Conservation (phyloP, 2,888 invertebrate genomes). For the Deilephila elpenor region DNA sequence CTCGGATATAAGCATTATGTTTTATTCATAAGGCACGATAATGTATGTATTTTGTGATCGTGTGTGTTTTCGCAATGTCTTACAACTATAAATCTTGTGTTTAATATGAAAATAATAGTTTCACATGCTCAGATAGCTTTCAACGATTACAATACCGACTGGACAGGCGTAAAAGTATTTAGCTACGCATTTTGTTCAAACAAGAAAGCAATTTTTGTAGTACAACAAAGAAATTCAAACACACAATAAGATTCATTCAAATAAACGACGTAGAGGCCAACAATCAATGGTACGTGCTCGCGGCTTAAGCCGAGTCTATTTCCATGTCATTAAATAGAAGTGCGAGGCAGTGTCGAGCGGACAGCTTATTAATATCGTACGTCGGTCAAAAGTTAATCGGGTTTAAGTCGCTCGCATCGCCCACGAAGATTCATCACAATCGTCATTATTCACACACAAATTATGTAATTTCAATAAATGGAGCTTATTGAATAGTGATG, state of each 20-base stretch:
- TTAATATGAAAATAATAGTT: constrained; percentile 38
- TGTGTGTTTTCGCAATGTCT: constrained; percentile 52
- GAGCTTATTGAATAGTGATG: constrained; percentile 84
- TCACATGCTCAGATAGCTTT: constrained; percentile 14
- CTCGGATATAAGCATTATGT: constrained; percentile 53
- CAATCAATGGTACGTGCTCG: constrained; percentile 55
- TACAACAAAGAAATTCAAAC: constrained; percentile 44
- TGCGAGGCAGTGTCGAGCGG: constrained; percentile 59
- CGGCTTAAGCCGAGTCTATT: constrained; percentile 60
- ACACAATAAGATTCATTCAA: constrained; percentile 55
- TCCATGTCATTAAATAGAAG: constrained; percentile 72
- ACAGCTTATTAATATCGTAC: constrained; percentile 78
- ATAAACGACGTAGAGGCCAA: constrained; percentile 53
- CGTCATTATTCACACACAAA: constrained; percentile 85
- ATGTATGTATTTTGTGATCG: constrained; percentile 46
- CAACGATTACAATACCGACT: not conserved
- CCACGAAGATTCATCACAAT: constrained; percentile 84
- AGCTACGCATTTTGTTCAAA: constrained; percentile 17
- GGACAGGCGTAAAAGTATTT: constrained; percentile 19
- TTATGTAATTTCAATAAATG: constrained; percentile 85
- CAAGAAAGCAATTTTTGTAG: constrained; percentile 25
- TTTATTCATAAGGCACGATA: constrained; percentile 60
- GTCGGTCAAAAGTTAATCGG: constrained; percentile 84
- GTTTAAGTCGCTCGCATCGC: constrained; percentile 82
- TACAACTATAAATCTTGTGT: constrained; percentile 44